These are phyloP conservation scores for Phocoena phocoena DNA, from an alignment of 2,113 vertebrate genomes.

Conservation along the genomic window DNA sequence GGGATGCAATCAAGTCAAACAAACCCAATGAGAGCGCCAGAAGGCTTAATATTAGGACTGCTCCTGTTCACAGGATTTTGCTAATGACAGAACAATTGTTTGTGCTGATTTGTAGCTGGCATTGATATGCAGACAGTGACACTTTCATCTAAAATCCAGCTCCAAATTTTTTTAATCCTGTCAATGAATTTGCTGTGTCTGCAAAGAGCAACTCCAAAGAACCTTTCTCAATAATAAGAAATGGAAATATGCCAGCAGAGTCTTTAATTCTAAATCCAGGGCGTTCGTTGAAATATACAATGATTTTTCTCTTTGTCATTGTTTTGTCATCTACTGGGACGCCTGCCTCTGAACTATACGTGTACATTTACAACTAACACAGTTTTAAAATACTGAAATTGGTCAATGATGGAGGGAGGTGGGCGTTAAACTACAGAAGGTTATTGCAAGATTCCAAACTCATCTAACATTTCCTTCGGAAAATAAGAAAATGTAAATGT, in stretches of 20 bases:
- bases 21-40: constrained; percentile 79
- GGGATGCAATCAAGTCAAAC: constrained; percentile 79
- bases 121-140: constrained; percentile 58
- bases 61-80: constrained; percentile 70
- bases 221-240: constrained; percentile 1
- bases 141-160: constrained; percentile 65
- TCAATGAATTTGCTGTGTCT: constrained; percentile 52
- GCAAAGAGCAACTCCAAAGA: constrained; percentile 40
- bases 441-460: constrained; percentile 49
- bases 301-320: constrained; percentile 36
- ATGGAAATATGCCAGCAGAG: neutral
- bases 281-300: neutral
- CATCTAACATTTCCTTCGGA: constrained; percentile 42
- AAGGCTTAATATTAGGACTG: constrained; percentile 78
- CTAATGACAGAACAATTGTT: constrained; percentile 83
- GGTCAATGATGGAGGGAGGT: neutral
- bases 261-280: neutral
- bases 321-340: neutral
- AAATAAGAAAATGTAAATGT: constrained; percentile 53
- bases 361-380: neutral
- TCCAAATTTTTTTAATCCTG: constrained; percentile 56
- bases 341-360: neutral
- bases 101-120: constrained; percentile 79
- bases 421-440: neutral
- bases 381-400: constrained; percentile 53